These are phyloP conservation scores for Sinotaia quadrata DNA, from an alignment of 2,888 invertebrate genomes.

Conservation along the genomic window DNA sequence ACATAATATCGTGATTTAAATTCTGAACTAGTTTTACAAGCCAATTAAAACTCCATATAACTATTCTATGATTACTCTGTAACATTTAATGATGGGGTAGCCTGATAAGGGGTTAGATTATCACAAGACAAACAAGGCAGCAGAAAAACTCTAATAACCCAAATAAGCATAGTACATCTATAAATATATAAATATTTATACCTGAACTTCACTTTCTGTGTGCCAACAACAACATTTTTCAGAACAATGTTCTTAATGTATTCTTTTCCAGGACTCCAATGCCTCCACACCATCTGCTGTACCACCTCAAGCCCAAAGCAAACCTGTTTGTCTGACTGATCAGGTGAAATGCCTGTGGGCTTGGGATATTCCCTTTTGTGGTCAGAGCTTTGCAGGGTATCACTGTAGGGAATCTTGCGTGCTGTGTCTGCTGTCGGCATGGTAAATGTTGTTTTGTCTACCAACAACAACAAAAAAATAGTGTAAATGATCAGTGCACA, in stretches of 20 bases:
- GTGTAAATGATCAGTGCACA: too few relatives aligned
- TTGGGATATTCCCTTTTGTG: constrained; percentile 15
- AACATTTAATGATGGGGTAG: background rate
- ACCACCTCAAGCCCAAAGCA: constrained; percentile 67
- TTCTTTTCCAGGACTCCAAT: constrained; percentile 71
- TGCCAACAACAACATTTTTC: constrained; percentile 70
- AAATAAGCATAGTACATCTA: background rate
- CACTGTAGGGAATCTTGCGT: constrained; percentile 23
- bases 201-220: constrained; percentile 70
- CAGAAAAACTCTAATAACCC: background rate
- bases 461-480: too few relatives aligned
- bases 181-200: too few relatives aligned
- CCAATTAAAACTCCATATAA: background rate
- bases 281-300: constrained; percentile 64
- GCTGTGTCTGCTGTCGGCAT: constrained; percentile 40
- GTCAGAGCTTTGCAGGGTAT: constrained; percentile 4
- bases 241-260: constrained; percentile 69
- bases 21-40: too few relatives aligned
- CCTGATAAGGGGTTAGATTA: too few relatives aligned
- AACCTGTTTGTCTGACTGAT: constrained; percentile 28
- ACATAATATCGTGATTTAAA: too few relatives aligned
- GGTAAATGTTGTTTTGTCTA: constrained; percentile 12
- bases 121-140: background rate
- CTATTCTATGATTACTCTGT: background rate
- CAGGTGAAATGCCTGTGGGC: constrained; percentile 26